Base-by-base conservation (phyloP, 2,113 vertebrate species). In the Bubo blakistoni region DNA sequence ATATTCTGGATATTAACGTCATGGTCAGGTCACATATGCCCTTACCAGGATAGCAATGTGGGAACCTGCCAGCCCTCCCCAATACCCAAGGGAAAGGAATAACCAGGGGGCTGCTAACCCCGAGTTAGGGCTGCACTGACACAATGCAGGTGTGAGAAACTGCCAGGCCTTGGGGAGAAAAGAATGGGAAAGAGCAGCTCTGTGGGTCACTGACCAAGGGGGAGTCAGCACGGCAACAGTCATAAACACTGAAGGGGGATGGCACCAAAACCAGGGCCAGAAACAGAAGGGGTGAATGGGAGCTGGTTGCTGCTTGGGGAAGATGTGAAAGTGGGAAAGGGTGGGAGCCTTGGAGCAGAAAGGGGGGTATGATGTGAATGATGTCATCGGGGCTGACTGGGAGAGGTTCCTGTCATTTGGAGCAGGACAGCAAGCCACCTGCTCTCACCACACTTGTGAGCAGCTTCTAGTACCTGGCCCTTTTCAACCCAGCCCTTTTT, bases 131-230 rank as follows among this genome's bases (percentile, higher is more conserved):
- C 27, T 40, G 52, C 38, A 20, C 38, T 44, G 8, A 71, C n/a
- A 34, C 16, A 27, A 27, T 38, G 15, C 22, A 81, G 15, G 13
- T 16, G 30, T 29, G 16, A 88, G 55, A 70, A 85, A 34, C 49
- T 69, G 47, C 58, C 49, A 40, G 26, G 8, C 17, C 11, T 71
- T 3, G 1, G 0, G 30, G 51, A 11, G 52, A 66, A 40, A 8
- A 25, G 38, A 40, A 34, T 5, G 6, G 36, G 34, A 94, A 80
- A 30, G 8, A 42, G 12, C 14, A 26, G 42, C 16, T 63, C 67
- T 0, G 0, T 24, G 36, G 13, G 11, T 51, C 0, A 0, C 42
- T 80, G 62, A 20, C 25, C 1, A 3, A 65, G 70, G 25, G 25
- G 32, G 14, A 71, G 15, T 26, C 32, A 57, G 22, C 8, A 40